Conservation (phyloP, 2,888 invertebrate genomes). For the Xylophagus ater region DNA sequence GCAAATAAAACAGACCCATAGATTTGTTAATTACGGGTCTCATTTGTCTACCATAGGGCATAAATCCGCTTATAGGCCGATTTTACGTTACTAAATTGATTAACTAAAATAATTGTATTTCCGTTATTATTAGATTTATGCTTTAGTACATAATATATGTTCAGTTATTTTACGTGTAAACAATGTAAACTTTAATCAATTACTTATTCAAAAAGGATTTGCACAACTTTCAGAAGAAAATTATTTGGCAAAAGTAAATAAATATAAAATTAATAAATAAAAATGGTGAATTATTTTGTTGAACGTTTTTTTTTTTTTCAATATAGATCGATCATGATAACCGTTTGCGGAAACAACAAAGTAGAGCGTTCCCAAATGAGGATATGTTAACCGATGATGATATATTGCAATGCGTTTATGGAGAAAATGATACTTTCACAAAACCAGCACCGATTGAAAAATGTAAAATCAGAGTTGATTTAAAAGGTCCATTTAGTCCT, state of each 20-base stretch:
- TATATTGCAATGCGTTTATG: too few species aligned
- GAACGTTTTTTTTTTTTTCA: too few species aligned
- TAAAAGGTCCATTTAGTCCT: conserved; percentile 74
- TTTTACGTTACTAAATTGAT: conserved; percentile 8
- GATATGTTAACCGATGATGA: too few species aligned
- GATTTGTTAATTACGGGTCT: too few species aligned
- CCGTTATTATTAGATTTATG: conserved; percentile 45
- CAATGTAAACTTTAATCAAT: conserved; percentile 48
- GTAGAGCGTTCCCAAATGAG: conserved; percentile 23
- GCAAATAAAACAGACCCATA: too few species aligned
- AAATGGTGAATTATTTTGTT: too few species aligned
- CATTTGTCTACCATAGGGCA: too few species aligned
- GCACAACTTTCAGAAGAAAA: conserved; percentile 64
- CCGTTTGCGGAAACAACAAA: conserved; percentile 38
- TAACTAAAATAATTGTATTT: conserved; percentile 11
- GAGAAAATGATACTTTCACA: conserved; percentile 38
- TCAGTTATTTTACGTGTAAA: conserved; percentile 50
- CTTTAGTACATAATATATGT: conserved; percentile 63
- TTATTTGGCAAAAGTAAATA: conserved; percentile 57
- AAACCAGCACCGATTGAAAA: conserved; percentile 32
- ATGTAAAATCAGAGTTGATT: conserved; percentile 26
- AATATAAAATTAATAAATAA: conserved; percentile 25
- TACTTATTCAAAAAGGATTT: conserved; percentile 48
- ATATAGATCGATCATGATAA: conserved; percentile 51
- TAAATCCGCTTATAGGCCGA: too few species aligned